Evolutionary conservation across 53 echinoderm and acorn worm genomes (phyloP).

Genomic region (Pentamera pediparva): DNA sequence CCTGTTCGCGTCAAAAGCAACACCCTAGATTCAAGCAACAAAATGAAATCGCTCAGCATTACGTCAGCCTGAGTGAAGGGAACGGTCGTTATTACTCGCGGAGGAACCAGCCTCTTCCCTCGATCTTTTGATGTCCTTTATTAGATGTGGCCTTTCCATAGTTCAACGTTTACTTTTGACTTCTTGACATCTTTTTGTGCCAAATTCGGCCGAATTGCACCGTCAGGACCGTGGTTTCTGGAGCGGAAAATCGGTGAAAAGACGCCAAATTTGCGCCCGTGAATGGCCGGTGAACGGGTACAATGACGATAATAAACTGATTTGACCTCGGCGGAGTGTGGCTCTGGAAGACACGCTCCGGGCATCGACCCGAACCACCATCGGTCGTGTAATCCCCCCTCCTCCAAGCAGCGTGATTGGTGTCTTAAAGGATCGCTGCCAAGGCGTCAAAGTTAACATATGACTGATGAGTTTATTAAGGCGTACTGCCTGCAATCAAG

Average conservation of each 20-base stretch:
- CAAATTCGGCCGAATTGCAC: too few species aligned
- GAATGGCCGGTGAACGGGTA: conserved; percentile 9
- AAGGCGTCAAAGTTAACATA: not conserved
- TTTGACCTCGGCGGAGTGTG: too few species aligned
- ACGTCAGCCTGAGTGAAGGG: conserved; percentile 2
- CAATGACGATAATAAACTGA: too few species aligned
- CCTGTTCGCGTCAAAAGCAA: conserved; percentile 16
- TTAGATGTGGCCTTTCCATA: too few species aligned
- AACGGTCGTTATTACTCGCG: too few species aligned
- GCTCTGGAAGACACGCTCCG: too few species aligned
- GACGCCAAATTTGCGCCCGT: conserved; percentile 26
- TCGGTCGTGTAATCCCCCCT: conserved; percentile 24
- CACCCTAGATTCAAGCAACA: conserved; percentile 8
- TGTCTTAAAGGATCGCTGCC: too few species aligned
- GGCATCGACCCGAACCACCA: conserved; percentile 33
- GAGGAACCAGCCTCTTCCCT: too few species aligned
- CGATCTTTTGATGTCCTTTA: too few species aligned
- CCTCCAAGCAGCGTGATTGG: too few species aligned
- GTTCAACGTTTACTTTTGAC: too few species aligned
- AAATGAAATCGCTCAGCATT: not conserved
- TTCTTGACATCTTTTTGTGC: too few species aligned
- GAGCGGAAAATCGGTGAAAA: conserved; percentile 74
- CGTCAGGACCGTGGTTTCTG: conserved; percentile 55
- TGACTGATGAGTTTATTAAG: conserved; percentile 18
- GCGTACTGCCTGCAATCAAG: conserved; percentile 21